Evolutionary conservation across 2,797 vertebrate genomes (phyloP).

Genomic region (Geotrypetes seraphini): DNA sequence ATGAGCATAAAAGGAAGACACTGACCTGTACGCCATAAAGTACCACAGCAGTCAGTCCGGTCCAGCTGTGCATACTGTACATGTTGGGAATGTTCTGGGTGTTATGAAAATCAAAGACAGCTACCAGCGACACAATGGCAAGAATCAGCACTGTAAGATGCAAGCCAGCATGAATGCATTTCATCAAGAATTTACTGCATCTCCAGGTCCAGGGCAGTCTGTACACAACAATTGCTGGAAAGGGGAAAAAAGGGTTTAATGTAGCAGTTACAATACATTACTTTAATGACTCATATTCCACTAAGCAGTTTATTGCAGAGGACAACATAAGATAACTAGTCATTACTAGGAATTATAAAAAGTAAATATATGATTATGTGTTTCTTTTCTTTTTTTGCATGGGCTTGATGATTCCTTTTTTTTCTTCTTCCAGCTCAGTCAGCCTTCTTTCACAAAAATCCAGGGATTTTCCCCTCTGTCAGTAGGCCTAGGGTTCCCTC

Average conservation of each 20-base stretch:
- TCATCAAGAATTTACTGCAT: slow-evolving; percentile 84
- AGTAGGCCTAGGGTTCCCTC: no score
- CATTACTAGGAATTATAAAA: no score
- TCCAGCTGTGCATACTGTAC: slow-evolving; percentile 97
- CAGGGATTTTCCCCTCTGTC: no score
- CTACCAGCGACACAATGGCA: slow-evolving; percentile 67
- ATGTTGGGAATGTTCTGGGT: slow-evolving; percentile 71
- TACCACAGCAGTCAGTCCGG: slow-evolving; percentile 70
- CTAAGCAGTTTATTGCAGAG: no score
- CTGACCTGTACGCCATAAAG: slow-evolving; percentile 78
- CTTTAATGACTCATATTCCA: no score
- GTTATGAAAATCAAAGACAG: slow-evolving; percentile 87
- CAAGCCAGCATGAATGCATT: slow-evolving; percentile 80
- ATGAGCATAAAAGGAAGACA: not conserved
- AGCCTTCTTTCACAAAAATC: no score
- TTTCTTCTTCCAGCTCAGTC: no score
- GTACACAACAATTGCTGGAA: slow-evolving; percentile 84
- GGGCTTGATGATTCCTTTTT: no score
- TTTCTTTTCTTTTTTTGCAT: no score
- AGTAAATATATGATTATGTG: no score
- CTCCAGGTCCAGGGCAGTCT: slow-evolving; percentile 92
- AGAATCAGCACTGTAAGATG: slow-evolving; percentile 61
- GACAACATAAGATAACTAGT: no score
- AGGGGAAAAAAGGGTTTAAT: slow-evolving; percentile 12
- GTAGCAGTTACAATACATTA: no score